phyloP scores from a whole-genome alignment of 35 echinoderm and acorn worm genomes.

The Lytechinus pictus region DNA sequence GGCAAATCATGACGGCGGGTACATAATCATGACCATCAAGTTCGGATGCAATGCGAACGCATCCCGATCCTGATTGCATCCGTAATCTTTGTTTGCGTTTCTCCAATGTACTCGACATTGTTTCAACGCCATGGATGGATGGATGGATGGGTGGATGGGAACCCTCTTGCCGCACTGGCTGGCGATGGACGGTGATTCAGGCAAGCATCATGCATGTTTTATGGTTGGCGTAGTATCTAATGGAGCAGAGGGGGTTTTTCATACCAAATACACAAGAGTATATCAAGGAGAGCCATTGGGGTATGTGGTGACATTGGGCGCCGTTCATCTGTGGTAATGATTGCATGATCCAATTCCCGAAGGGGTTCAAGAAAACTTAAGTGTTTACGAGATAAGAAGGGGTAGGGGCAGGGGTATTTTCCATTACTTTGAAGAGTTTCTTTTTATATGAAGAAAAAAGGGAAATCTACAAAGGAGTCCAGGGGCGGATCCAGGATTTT shows the following conservation, averaged over 20 bases:
- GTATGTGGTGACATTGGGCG: background rate
- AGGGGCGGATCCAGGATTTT: too few relatives aligned
- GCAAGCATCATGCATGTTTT: background rate
- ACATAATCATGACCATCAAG: background rate
- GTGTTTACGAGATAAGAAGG: background rate
- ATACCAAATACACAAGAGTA: background rate
- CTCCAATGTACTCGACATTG: background rate
- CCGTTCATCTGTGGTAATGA: background rate
- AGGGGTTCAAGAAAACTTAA: background rate
- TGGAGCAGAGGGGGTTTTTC: background rate
- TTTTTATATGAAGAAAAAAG: too few relatives aligned
- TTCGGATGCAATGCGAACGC: background rate
- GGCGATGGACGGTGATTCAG: background rate
- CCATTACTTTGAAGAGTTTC: too few relatives aligned
- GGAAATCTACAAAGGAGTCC: too few relatives aligned
- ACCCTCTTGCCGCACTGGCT: background rate
- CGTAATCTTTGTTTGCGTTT: constrained; percentile 2
- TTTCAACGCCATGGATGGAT: constrained; percentile 1
- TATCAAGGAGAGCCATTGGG: background rate
- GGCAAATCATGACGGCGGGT: background rate
- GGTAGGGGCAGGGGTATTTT: background rate
- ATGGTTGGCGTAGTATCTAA: constrained; percentile 18
- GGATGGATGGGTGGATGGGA: background rate
- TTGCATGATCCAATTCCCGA: background rate
- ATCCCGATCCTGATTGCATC: background rate